These are phyloP conservation scores for Gila orcuttii DNA, from an alignment of 2,113 vertebrate species.

Conservation along the genomic window DNA sequence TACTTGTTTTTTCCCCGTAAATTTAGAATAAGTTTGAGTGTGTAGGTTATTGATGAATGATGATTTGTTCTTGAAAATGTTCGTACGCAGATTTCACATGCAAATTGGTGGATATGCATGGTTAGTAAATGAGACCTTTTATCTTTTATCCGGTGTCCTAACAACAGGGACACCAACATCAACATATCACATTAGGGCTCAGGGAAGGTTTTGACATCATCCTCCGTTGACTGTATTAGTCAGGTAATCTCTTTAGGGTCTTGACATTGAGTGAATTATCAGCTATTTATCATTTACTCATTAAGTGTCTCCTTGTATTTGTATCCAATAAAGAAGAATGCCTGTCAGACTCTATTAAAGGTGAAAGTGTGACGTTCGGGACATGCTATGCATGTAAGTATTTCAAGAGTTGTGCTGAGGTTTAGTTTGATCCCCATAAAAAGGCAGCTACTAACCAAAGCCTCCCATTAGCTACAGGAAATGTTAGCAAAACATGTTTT, in stretches of 20 bases:
- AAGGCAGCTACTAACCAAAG: neutral
- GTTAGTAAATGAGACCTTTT: neutral
- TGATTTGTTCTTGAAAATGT: neutral
- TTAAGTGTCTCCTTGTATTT: slow-evolving; percentile 44
- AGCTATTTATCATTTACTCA: slow-evolving; percentile 13
- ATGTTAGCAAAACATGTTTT: neutral
- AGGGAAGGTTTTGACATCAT: slow-evolving; percentile 21
- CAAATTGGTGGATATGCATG: neutral
- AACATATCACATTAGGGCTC: neutral
- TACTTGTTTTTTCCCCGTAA: too few species aligned
- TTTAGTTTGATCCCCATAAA: neutral
- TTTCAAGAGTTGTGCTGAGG: neutral
- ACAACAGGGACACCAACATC: slow-evolving; percentile 7
- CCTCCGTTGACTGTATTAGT: slow-evolving; percentile 22
- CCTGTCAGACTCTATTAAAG: slow-evolving; percentile 36
- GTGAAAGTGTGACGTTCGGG: slow-evolving; percentile 11
- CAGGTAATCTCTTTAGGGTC: slow-evolving; percentile 25
- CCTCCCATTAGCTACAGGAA: neutral
- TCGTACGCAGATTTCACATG: neutral
- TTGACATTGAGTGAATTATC: slow-evolving; percentile 44
- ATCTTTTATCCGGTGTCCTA: slow-evolving; percentile 4
- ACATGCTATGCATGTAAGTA: neutral
- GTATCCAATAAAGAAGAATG: slow-evolving; percentile 28
- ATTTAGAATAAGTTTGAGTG: too few species aligned
- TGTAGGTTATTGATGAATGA: too few species aligned